Base-by-base conservation (phyloP, 2,888 invertebrate genomes). In the Argynnis bischoffii region DNA sequence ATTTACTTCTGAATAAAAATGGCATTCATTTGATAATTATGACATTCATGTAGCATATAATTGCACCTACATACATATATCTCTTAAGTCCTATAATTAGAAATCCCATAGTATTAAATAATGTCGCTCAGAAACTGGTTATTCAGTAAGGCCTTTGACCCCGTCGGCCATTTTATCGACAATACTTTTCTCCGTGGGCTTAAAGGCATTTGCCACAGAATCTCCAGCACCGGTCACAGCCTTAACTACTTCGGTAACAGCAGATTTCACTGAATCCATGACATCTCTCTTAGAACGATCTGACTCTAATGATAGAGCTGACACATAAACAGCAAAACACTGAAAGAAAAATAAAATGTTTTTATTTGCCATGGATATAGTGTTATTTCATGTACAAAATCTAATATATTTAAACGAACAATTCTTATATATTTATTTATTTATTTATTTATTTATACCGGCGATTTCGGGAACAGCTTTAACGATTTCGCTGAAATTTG, bases 151-250 rank as follows among this genome's bases (percentile, higher is more conserved):
- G 64, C 72, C 77, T 70, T 88, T 89, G 56, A 89, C 71, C 41
- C 82, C 81, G 69, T 90, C 89, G 6, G 86, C 81, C 77, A 90
- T 78, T 76, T 89, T 89, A 72, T 86, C 83, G 4, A 88, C 56
- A 6, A 83, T 72, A 64, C 86, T 86, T 73, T 88, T 90, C 75
- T 92, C 90, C 0, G 90, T 90, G 0, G 90, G 91, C 59, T 88
- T 90, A 72, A 91, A 88, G 6, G 87, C 89, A 59, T 90, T 80
- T 2, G 90, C 89, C 0, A 91, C 87, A 0, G 90, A 86, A 63
- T 91, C 90, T 0, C 89, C 84, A 0, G 91, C 92, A 15, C 90
- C 82, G 13, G 81, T 82, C 47, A 90, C 72, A 0, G 89, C 87
- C 72, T 80, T 85, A 50, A 86, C 87, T 54, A 87, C 81, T 41